Conservation (phyloP, 37 sponge, comb jelly and placozoan species). For the Bolinopsis microptera region DNA sequence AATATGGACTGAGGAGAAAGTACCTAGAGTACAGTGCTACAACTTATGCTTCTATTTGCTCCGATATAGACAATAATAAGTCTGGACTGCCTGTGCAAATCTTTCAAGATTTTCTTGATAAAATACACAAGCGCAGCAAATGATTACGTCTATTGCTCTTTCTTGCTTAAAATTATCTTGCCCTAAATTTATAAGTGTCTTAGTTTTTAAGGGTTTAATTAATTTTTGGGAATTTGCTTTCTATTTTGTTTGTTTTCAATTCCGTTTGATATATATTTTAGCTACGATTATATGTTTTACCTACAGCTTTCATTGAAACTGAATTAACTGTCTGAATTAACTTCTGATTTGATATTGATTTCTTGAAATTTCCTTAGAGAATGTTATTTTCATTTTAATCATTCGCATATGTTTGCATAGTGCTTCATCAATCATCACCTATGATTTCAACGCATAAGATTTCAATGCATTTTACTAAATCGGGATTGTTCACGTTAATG, state of each 20-base stretch:
- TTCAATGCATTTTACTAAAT: too few relatives aligned
- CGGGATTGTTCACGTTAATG: too few relatives aligned
- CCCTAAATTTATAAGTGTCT: neutral
- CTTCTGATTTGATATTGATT: too few relatives aligned
- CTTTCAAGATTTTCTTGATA: conserved; percentile 81
- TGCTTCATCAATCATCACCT: too few relatives aligned
- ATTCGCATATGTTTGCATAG: too few relatives aligned
- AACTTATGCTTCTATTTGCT: conserved; percentile 74
- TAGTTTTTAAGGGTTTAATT: neutral
- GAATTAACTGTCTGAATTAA: too few relatives aligned
- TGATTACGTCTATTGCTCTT: neutral
- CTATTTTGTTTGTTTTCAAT: neutral
- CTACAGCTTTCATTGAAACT: too few relatives aligned
- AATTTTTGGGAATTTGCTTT: neutral
- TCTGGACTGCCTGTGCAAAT: conserved; percentile 71
- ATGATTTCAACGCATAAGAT: too few relatives aligned
- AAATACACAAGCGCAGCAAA: conserved; percentile 79
- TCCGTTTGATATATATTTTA: neutral
- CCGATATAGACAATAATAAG: conserved; percentile 65
- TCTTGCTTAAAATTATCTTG: neutral
- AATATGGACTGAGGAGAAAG: conserved; percentile 71
- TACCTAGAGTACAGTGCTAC: conserved; percentile 80
- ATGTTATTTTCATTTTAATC: too few relatives aligned
- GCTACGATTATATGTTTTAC: too few relatives aligned
- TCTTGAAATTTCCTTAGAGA: too few relatives aligned